phyloP scores from a whole-genome alignment of 2,888 invertebrate genomes.

The Pristionchus maxplancki region DNA sequence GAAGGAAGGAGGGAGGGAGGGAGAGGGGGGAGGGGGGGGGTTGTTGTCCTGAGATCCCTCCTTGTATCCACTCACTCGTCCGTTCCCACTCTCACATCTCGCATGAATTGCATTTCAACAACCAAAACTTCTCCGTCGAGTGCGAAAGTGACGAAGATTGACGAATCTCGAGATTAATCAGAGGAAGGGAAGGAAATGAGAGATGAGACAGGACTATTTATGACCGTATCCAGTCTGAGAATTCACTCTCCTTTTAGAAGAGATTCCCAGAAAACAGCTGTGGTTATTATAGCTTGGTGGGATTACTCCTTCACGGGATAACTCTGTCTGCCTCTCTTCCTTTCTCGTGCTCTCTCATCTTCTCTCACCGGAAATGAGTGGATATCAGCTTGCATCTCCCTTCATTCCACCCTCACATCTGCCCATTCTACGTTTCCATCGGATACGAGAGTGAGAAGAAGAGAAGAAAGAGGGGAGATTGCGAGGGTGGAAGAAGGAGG shows the following conservation, averaged over 20 bases:
- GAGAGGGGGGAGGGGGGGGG: neutral
- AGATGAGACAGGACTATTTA: neutral
- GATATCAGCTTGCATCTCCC: slow-evolving; percentile 11
- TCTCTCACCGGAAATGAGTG: slow-evolving; percentile 14
- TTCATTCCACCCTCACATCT: slow-evolving; percentile 26
- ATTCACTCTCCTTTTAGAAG: neutral
- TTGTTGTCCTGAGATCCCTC: neutral
- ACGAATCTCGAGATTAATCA: slow-evolving; percentile 4
- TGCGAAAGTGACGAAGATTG: neutral
- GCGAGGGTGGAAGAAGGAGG: neutral
- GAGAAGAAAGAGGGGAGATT: neutral
- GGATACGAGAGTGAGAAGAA: slow-evolving; percentile 6
- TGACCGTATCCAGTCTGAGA: neutral
- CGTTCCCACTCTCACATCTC: neutral
- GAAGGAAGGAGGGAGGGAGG: neutral
- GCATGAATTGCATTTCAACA: neutral
- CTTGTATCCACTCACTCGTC: neutral
- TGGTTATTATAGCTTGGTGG: neutral
- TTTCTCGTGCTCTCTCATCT: neutral
- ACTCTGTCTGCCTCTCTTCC: neutral
- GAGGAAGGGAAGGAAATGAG: neutral
- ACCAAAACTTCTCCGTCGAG: neutral
- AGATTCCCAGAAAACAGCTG: neutral
- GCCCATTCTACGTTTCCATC: neutral
- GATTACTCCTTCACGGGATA: neutral